Base-by-base conservation (phyloP, 2,113 vertebrate genomes). In the Thalassoma bifasciatum region DNA sequence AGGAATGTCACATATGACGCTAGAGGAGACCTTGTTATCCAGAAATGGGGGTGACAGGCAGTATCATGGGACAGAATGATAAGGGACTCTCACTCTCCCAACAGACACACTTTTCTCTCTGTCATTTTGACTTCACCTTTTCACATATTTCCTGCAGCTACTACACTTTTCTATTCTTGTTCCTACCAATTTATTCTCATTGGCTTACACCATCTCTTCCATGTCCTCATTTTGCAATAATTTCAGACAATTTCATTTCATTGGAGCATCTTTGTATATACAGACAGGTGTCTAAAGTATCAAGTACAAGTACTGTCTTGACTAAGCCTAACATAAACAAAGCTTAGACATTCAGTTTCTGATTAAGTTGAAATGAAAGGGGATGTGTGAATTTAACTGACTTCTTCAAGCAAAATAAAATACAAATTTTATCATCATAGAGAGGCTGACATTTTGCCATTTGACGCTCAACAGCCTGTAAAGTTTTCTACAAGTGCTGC, bases 41-140 rank as follows among this genome's bases (percentile, higher is more conserved):
- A 63, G 79, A 79, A 71, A 79, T 66, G 7, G 40, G 30, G 38
- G 30, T 75, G 62, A 80, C 71, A 69, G 68, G 66, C 24, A 61
- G 72, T 54, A 70, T 52, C 63, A 52, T 24, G 67, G 81, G 38
- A 82, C 42, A 17, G 57, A 72, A 46, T 59, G 79, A 82, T 78
- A 72, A 67, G 70, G 47, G 63, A 75, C 73, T 75, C 65, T 67
- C 64, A 49, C 74, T 64, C 59, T 79, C 63, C 75, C 80, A 57
- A 19, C 13, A 54, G 69, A 70, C 62, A 49, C 52, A 23, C 53
- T 57, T 47, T 50, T 51, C 38, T 63, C 24, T 68, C 66, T 49
- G 36, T 58, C 5, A 0, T 16, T 69, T 59, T 30, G 10, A 52
- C 64, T 51, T 49, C 61, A 59, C n/a, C 23, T 59, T 67, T 58